phyloP scores from a whole-genome alignment of 2,113 vertebrate species.

The Pteruthius melanotis region DNA sequence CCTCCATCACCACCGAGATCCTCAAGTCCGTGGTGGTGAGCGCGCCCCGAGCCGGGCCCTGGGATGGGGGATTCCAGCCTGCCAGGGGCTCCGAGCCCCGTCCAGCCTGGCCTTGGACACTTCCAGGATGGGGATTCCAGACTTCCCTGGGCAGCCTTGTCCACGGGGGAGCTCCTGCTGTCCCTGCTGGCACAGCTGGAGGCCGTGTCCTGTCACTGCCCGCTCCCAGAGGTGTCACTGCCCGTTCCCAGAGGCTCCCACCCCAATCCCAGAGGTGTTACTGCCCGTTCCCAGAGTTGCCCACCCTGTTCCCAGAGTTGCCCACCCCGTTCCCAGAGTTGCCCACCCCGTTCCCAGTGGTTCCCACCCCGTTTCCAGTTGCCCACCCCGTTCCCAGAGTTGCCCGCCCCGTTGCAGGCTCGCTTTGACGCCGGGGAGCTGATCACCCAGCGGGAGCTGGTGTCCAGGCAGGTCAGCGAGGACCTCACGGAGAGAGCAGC shows the following conservation, averaged over 20 bases:
- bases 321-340: no score
- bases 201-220: rapidly evolving
- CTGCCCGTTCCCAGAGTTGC: no score
- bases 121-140: rapidly evolving
- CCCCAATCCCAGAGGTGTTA: no score
- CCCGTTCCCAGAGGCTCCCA: no score
- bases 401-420: conserved; percentile 71
- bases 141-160: not conserved
- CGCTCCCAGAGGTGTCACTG: not conserved
- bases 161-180: no score
- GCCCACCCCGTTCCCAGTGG: no score
- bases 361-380: no score
- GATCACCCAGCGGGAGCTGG: conserved; percentile 96
- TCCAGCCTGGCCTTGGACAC: rapidly evolving
- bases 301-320: no score
- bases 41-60: rapidly evolving
- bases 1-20: conserved; percentile 89
- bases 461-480: conserved; percentile 94
- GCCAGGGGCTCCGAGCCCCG: rapidly evolving
- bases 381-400: no score
- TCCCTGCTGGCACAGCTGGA: no score
- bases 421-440: conserved; percentile 96
- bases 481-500: conserved; percentile 93
- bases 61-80: no score
- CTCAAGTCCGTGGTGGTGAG: conserved; percentile 86